A percentile compares a stretch with the other conserved stretches of the same genome.
phyloP scores from a whole-genome alignment of 1,140 invertebrate species.

The Drosophila ironensis region DNA sequence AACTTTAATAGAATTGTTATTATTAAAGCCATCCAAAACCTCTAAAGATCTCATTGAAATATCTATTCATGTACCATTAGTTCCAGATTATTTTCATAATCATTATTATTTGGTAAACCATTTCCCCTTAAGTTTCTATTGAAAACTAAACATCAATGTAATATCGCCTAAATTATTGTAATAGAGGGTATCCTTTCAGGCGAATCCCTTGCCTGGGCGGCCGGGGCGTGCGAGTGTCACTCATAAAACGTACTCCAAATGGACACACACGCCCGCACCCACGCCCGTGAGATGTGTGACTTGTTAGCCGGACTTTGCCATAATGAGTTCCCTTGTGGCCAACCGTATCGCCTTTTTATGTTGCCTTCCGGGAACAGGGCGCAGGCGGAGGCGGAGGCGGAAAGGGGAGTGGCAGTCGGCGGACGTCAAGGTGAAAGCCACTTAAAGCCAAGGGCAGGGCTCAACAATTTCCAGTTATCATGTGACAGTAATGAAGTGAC shows the following conservation, averaged over 20 bases:
- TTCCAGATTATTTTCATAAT: too few species aligned
- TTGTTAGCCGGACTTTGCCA: conserved; percentile 52
- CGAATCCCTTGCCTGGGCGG: neutral
- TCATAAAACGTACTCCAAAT: conserved; percentile 53
- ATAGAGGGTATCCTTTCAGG: neutral
- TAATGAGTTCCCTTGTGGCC: conserved; percentile 61
- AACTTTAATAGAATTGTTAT: too few species aligned
- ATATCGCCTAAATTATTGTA: too few species aligned
- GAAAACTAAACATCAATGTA: too few species aligned
- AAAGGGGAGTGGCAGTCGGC: neutral
- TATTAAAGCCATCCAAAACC: too few species aligned
- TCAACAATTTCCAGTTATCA: conserved; percentile 57
- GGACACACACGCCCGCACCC: neutral
- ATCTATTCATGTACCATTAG: too few species aligned
- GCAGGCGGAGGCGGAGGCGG: neutral
- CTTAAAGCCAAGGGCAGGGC: conserved; percentile 50
- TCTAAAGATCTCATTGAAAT: too few species aligned
- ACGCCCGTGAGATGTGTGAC: conserved; percentile 16
- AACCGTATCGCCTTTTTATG: conserved; percentile 33
- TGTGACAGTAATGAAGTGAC: conserved; percentile 59
- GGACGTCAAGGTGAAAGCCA: conserved; percentile 50
- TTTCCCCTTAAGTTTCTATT: too few species aligned
- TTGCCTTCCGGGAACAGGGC: neutral
- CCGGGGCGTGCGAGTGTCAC: conserved; percentile 6
- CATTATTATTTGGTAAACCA: too few species aligned